Base-by-base conservation (phyloP, 2,888 invertebrate genomes). In the Lottia gigantea region DNA sequence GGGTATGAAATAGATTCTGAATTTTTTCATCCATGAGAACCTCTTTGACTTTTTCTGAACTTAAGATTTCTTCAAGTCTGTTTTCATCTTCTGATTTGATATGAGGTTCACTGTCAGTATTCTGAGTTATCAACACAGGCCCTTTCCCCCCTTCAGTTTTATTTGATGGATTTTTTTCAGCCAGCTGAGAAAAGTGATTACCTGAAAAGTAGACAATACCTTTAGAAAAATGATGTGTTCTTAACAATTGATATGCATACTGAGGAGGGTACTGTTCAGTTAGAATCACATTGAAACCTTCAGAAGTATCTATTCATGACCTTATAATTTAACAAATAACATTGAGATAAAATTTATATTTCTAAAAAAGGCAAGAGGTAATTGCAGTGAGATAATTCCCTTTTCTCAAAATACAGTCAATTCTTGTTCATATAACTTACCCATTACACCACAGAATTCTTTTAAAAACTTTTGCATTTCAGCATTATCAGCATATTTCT, bases 391-490 rank as follows among this genome's bases (percentile, higher is more conserved):
- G n/a, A n/a, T n/a, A n/a, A n/a, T n/a, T n/a, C n/a, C n/a, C n/a
- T n/a, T 31, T 31, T 31, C 31, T 31, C 31, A 4, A 31, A 6
- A 31, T 31, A 31, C 6, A 31, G 31, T 31, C 31, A 31, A 31
- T n/a, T 4, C 31, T 31, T 31, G 31, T 11, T 40, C 8, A 19
- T 40, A 19, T 16, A 7, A 46, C 74, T 73, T 76, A 87, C 87
- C 87, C 75, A 87, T 76, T 4, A 87, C 62, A 45, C 80, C 80
- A 78, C 85, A 86, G 70, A 87, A 87, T 46, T 86, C 85, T 66
- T 77, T 79, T 31, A 87, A 78, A 71, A 86, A 85, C 45, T 78
- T 78, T 70, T 85, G 85, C 62, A 87, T 79, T 70, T 86, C 85
- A n/a, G 67, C 66, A 66, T 86, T 82, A 64, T 82, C 74, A 46